Evolutionary conservation across 2,888 invertebrate species (phyloP).

Genomic region (Lasioglossum leucozonium): DNA sequence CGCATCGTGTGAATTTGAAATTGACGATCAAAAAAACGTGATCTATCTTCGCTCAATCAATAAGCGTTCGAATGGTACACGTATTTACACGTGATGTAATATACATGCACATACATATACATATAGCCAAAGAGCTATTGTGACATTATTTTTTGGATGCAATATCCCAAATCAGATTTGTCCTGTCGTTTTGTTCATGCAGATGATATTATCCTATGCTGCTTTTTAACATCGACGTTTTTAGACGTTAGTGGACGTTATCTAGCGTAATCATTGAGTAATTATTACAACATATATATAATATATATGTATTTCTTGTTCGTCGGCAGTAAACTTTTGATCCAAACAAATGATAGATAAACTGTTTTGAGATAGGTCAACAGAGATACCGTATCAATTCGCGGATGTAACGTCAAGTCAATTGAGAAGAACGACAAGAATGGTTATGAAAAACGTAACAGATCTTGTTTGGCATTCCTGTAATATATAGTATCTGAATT

Average conservation of each 20-base stretch:
- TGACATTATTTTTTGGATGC: neutral
- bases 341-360: neutral
- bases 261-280: neutral
- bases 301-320: neutral
- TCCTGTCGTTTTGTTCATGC: neutral
- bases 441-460: neutral
- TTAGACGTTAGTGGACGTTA: neutral
- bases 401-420: neutral
- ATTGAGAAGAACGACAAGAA: neutral
- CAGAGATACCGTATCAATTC: neutral
- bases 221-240: neutral
- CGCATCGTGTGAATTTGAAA: neutral
- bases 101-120: neutral
- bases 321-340: neutral
- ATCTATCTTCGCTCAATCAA: neutral
- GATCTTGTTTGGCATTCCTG: neutral
- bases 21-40: neutral
- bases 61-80: neutral
- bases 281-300: too few species aligned
- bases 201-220: neutral
- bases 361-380: neutral
- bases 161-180: neutral
- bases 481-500: neutral
- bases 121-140: neutral
- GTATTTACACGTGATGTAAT: too few species aligned